Evolutionary conservation across 2,888 invertebrate genomes (phyloP), one percentile per base, ranked within the genome.

Genomic region (Liodrosophila aerea): DNA sequence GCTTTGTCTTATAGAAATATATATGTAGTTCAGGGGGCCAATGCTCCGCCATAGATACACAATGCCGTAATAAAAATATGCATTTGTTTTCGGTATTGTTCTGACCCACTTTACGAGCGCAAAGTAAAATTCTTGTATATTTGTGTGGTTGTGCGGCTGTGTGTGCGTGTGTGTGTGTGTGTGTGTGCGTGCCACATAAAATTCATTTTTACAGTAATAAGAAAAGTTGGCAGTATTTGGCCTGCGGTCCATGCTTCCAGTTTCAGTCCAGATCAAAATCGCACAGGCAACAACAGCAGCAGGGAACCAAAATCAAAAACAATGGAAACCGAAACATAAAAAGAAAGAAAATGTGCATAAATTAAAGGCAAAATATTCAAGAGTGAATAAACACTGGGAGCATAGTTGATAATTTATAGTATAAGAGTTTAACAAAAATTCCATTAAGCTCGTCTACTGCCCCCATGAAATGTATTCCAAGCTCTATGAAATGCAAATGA

Each of bases 211-310:
- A 63, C 71, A 73, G 77, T 77, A 85, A 78, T 77, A 77, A 71
- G 65, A 85, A 78, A 78, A 85, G 77, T 85, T 85, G 66, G 61
- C 62, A 70, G 82, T 41, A 64, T 62, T 76, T 73, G 65, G 85
- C 74, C 77, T 44, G 77, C 52, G 62, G 85, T 39, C 51, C 69
- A 52, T 39, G 47, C 61, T 57, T 45, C 39, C 53, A 73, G 82
- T 53, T 22, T 22, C 22, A 22, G 22, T 22, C n/a, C 59, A 67
- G 64, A 76, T 73, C 70, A 57, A 56, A 66, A 63, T 65, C 68
- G 36, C 54, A 47, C 49, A 54, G 51, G 53, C 56, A 66, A 47
- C 52, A 63, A 4, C 40, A 39, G 22, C 64, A 27, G n/a, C 43
- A 36, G 39, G 50, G 33, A 12, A 73, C 52, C 57, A 71, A 64